Conservation (phyloP, 1,140 invertebrate genomes). For the Matsumurasca onukii region DNA sequence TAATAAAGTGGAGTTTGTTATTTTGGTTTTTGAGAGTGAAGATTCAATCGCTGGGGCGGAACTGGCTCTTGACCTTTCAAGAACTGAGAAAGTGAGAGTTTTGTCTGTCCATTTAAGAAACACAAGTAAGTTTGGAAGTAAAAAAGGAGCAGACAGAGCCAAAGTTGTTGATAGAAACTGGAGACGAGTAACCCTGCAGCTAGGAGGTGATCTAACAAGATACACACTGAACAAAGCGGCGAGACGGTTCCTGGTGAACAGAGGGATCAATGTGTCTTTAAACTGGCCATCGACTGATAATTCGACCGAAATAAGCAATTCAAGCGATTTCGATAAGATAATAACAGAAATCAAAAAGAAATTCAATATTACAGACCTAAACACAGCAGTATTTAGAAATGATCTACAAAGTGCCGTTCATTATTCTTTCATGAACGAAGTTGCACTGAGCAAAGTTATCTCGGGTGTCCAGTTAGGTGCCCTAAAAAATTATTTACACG, state of each 20-base stretch:
- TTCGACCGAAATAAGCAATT: conserved; percentile 23
- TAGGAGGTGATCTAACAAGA: not conserved
- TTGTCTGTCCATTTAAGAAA: not conserved
- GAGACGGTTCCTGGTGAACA: conserved; percentile 51
- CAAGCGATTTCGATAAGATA: conserved; percentile 27
- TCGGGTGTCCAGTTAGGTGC: conserved; percentile 67
- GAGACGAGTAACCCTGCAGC: not conserved
- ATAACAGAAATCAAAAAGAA: conserved; percentile 41
- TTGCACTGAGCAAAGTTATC: conserved; percentile 66
- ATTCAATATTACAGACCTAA: conserved; percentile 44
- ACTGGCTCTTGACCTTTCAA: conserved; percentile 57
- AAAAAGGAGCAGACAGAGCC: not conserved
- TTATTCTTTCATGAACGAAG: conserved; percentile 79
- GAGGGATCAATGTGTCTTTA: conserved; percentile 44
- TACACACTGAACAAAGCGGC: conserved; percentile 45
- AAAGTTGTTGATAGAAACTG: not conserved
- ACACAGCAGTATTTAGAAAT: conserved; percentile 69
- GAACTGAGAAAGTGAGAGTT: conserved; percentile 43
- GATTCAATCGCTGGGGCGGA: conserved; percentile 23
- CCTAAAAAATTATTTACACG: conserved; percentile 68
- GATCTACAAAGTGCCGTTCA: conserved; percentile 84
- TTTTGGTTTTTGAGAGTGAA: conserved; percentile 56
- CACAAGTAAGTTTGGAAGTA: not conserved
- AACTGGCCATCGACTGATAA: conserved; percentile 11
- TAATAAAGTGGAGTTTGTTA: conserved; percentile 48